Evolutionary conservation across 2,888 invertebrate genomes (phyloP), one percentile per base, ranked within the genome.

Genomic region (Lithophane socia): DNA sequence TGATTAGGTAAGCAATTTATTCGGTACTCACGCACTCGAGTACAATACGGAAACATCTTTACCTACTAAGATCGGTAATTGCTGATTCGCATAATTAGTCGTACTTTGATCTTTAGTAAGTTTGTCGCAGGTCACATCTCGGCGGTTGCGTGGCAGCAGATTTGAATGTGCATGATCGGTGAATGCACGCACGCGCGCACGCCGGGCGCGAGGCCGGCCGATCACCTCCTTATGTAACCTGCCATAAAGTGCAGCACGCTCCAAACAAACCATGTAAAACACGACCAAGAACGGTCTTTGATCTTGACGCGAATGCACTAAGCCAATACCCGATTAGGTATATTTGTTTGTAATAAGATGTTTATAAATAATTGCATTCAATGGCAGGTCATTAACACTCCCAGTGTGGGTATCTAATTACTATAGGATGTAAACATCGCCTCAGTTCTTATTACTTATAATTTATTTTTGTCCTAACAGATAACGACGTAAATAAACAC

Each of bases 191-290:
- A 89, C 93, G 92, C 90, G 83, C 86, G 89, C 91, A 89, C 91
- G 90, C 91, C 91, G 90, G 90, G 90, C 87, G 80, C 95, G 95
- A 95, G 96, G 96, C 93, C 96, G 96, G 95, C 92, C 96, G 94
- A 93, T 95, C 94, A 96, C 95, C 96, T 94, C 89, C 93, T 95
- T 96, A 96, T 95, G 92, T 92, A 93, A 93, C 88, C 84, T 77
- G 86, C 90, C 90, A 88, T 90, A 90, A 90, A 90, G 73, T 90
- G 87, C 88, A 93, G 91, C 88, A 92, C 91, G 86, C 88, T 92
- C 89, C 90, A 92, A 92, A 91, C 91, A 93, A 93, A 93, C 90
- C 90, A 88, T 86, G 88, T 89, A 52, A 89, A 89, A 88, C 91
- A 90, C 85, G 90, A 86, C 65, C 65, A 73, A 74, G 78, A 77